Evolutionary conservation across 2,797 vertebrate species (phyloP), one percentile per base, ranked within the genome.

Genomic region (Aulostomus chinensis): DNA sequence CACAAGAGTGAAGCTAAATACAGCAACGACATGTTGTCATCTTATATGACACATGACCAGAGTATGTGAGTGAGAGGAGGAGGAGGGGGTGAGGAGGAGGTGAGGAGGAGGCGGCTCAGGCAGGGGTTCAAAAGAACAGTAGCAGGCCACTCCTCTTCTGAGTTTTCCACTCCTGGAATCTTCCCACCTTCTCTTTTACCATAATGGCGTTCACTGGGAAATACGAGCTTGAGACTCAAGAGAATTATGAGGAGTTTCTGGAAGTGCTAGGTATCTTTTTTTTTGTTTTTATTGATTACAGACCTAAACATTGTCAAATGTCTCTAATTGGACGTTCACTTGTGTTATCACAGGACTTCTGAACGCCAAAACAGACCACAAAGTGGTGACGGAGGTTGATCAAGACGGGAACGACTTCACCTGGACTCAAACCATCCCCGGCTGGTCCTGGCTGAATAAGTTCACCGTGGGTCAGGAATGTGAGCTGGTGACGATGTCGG

Each of bases 201-300:
- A 82, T 22, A 47, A 98, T 97, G 95, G 82, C 88, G 59, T 98
- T 98, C 53, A 3, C 52, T 1, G 96, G 96, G 73, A 96, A 92
- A 84, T 98, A 94, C 0, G 88, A 95, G 84, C 78, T 92, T 0
- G 94, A 96, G 79, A 88, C 75, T 0, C 95, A 98, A 7, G 94
- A 96, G 61, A 96, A 96, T 60, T 96, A 95, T 0, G 94, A 91
- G 0, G 85, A 87, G 3, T 98, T 98, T 65, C 92, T 96, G 83
- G 88, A 90, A 68, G 62, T 43, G 5, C 78, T 96, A 2, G 95
- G 96, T 97, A 85, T 25, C 3, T 29, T 45, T 46, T 9, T 22
- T n/a, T 24, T 24, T 10, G 11, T 29, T 29, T 29, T 9, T 7
- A 31, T 62, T 68, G 0, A 6, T 10, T 16, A 6, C 10, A 36